phyloP scores from a whole-genome alignment of 2,888 invertebrate species.

The Blastobasis lacticolella region DNA sequence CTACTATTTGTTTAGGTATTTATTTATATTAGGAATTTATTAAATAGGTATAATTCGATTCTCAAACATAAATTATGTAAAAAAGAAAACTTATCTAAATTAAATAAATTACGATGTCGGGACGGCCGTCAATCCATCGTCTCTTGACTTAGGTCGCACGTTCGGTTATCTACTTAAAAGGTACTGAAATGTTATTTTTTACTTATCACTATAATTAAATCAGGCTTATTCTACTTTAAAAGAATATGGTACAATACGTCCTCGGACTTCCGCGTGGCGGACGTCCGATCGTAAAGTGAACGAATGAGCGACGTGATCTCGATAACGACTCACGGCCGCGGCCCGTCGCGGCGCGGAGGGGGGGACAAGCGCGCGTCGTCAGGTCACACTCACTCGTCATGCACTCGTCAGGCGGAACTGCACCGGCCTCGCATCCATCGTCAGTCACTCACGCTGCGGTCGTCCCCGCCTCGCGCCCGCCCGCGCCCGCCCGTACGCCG shows the following conservation, averaged over 20 bases:
- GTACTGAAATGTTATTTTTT: constrained; percentile 67
- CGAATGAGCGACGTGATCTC: constrained; percentile 70
- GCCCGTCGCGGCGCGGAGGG: constrained; percentile 60
- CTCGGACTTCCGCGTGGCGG: constrained; percentile 43
- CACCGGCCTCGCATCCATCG: constrained; percentile 52
- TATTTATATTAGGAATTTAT: constrained; percentile 56
- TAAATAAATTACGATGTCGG: constrained; percentile 74
- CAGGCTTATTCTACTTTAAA: constrained; percentile 62
- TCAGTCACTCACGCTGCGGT: constrained; percentile 54
- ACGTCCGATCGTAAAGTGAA: constrained; percentile 65
- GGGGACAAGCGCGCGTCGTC: constrained; percentile 71
- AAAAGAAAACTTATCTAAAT: constrained; percentile 59
- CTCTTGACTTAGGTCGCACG: constrained; percentile 73
- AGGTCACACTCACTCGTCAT: constrained; percentile 21
- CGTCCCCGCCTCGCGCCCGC: constrained; percentile 55
- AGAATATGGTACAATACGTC: constrained; percentile 71
- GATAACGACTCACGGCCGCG: constrained; percentile 66
- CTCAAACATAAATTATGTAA: constrained; percentile 62
- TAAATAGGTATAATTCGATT: constrained; percentile 60
- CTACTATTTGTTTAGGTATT: constrained; percentile 41
- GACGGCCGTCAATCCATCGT: constrained; percentile 72
- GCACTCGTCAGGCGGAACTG: constrained; percentile 35
- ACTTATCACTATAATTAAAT: constrained; percentile 65
- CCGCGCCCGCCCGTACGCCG: constrained; percentile 43
- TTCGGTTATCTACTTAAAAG: constrained; percentile 72